phyloP scores from a whole-genome alignment of 1,140 invertebrate genomes.

The Brachystomella parvula region DNA sequence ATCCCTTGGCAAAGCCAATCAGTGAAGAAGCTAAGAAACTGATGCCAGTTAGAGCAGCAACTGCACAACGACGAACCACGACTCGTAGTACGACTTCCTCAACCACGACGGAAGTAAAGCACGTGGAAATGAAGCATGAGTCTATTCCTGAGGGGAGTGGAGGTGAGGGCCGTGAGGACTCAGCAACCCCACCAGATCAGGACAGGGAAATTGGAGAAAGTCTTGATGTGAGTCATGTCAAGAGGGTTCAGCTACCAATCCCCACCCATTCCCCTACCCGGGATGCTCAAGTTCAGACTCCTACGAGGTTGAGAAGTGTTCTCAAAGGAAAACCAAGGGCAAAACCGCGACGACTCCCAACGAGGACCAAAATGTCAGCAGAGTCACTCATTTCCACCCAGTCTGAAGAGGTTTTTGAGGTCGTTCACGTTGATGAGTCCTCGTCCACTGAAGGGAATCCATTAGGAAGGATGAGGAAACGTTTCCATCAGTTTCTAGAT shows the following conservation, averaged over 20 bases:
- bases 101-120: not conserved
- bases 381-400: conserved; percentile 29
- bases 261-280: conserved; percentile 14
- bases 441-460: conserved; percentile 32
- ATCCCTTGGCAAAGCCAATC: conserved; percentile 21
- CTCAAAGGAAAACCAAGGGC: conserved; percentile 3
- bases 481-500: conserved; percentile 58
- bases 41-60: not conserved
- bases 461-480: conserved; percentile 51
- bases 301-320: conserved; percentile 11
- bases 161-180: not conserved
- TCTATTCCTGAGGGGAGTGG: not conserved
- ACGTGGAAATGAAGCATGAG: not conserved
- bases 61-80: not conserved
- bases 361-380: conserved; percentile 7
- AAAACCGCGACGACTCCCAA: not conserved
- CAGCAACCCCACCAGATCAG: conserved; percentile 13
- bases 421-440: conserved; percentile 5
- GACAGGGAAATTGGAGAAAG: conserved; percentile 34
- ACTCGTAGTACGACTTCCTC: not conserved
- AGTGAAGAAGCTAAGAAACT: conserved; percentile 29
- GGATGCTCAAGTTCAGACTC: conserved; percentile 36
- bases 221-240: conserved; percentile 4
- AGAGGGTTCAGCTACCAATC: not conserved
- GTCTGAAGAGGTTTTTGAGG: conserved; percentile 30